phyloP scores from a whole-genome alignment of 2,888 invertebrate species.

The Tetropium fuscum region DNA sequence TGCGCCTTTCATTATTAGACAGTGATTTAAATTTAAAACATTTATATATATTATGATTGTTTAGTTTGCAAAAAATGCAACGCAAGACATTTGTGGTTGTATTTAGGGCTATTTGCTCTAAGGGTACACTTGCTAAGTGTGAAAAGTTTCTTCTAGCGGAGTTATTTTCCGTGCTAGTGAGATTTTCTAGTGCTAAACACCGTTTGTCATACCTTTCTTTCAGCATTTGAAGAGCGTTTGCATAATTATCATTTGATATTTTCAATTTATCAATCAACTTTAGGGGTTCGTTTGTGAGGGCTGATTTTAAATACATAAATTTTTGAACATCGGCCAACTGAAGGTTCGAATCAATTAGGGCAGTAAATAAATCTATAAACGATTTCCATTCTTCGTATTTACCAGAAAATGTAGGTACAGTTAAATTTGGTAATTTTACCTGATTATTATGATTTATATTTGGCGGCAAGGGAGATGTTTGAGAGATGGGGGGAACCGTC shows the following conservation, averaged over 20 bases:
- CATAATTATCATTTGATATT: constrained; percentile 10
- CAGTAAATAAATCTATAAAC: constrained; percentile 10
- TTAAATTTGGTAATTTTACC: background rate
- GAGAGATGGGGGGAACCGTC: background rate
- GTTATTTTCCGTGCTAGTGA: no score
- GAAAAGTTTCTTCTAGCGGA: background rate
- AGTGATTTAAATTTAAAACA: constrained; percentile 21
- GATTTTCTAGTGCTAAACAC: background rate
- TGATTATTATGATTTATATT: background rate
- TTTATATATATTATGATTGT: constrained; percentile 17
- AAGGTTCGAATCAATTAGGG: background rate
- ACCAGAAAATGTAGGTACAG: constrained; percentile 4
- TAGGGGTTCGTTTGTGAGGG: background rate
- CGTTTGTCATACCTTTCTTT: constrained; percentile 15
- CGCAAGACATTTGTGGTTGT: no score
- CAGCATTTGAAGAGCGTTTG: constrained; percentile 4
- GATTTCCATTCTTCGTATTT: constrained; percentile 10
- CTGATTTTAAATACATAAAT: constrained; percentile 11
- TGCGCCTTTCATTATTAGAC: background rate
- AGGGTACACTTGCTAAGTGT: background rate
- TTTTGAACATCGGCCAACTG: constrained; percentile 10
- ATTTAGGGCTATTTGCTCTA: no score
- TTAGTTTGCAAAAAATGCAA: background rate
- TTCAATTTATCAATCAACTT: constrained; percentile 9
- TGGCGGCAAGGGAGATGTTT: background rate